Conservation (phyloP, 2,797 vertebrate species). For the Paguma larvata region DNA sequence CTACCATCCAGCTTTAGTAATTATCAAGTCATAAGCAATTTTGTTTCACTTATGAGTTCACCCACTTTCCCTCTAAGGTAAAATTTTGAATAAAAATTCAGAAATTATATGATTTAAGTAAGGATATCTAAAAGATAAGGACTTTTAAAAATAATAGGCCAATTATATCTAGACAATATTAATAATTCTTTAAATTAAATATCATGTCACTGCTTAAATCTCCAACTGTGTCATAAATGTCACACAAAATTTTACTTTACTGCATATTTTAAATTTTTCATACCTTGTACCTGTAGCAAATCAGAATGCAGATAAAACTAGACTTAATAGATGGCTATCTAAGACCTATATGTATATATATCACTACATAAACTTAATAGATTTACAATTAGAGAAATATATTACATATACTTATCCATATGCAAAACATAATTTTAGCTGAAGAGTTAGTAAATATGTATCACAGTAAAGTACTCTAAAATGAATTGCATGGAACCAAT, state of each 20-base stretch:
- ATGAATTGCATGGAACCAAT: constrained; percentile 33
- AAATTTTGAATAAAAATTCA: constrained; percentile 30
- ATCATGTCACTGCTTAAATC: neutral
- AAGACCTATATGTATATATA: neutral
- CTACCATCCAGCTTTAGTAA: neutral
- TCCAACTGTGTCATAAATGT: neutral
- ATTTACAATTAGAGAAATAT: neutral
- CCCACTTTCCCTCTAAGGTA: neutral
- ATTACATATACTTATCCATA: neutral
- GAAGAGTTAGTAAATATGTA: constrained; percentile 17
- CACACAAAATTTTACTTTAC: neutral
- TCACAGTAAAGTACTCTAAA: constrained; percentile 43
- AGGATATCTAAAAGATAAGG: neutral
- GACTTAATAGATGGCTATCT: neutral
- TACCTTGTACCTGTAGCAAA: neutral
- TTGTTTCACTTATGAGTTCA: neutral
- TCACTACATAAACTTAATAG: neutral
- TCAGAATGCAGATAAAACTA: neutral
- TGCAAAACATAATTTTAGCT: constrained; percentile 10
- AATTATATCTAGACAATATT: constrained; percentile 19
- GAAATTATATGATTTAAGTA: constrained; percentile 15
- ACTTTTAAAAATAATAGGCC: constrained; percentile 11
- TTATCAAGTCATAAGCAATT: neutral
- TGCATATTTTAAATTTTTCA: neutral
- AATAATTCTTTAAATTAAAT: constrained; percentile 58